These are phyloP conservation scores for Enteromius trimaculatus DNA, from an alignment of 2,797 vertebrate species.

Conservation along the genomic window DNA sequence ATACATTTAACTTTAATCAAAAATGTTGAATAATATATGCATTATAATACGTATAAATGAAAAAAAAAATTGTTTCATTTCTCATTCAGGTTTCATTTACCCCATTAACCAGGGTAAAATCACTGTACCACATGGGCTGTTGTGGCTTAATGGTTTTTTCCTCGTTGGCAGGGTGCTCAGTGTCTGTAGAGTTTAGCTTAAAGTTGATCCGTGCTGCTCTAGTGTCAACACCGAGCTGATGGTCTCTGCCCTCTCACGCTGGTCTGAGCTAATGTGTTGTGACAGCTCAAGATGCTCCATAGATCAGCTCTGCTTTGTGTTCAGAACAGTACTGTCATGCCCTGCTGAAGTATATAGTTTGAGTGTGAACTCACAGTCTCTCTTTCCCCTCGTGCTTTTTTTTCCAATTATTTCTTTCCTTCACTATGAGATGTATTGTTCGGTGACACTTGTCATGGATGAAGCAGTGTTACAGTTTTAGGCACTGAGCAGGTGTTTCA, in stretches of 20 bases:
- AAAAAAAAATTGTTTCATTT: background rate
- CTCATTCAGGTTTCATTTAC: background rate
- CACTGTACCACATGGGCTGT: background rate
- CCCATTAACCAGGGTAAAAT: background rate
- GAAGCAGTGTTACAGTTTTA: constrained; percentile 52
- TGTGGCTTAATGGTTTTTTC: background rate
- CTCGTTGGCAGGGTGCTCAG: background rate
- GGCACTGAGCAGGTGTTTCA: constrained; percentile 72
- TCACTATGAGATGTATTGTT: constrained; percentile 26
- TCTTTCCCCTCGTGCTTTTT: background rate
- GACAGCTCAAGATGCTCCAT: constrained; percentile 73
- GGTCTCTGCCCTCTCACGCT: constrained; percentile 32
- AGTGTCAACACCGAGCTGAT: background rate
- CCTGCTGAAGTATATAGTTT: constrained; percentile 50
- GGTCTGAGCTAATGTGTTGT: constrained; percentile 69
- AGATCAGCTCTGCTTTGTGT: constrained; percentile 67
- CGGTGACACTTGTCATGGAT: constrained; percentile 18
- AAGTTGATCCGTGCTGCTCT: background rate
- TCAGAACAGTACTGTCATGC: constrained; percentile 57
- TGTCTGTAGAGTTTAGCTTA: constrained; percentile 4
- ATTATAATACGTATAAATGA: background rate
- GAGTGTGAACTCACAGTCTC: background rate
- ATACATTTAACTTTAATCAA: background rate
- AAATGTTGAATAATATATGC: background rate
- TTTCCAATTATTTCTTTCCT: background rate